Base-by-base conservation (phyloP, 2,888 invertebrate species). In the Cheilosia scutellata region DNA sequence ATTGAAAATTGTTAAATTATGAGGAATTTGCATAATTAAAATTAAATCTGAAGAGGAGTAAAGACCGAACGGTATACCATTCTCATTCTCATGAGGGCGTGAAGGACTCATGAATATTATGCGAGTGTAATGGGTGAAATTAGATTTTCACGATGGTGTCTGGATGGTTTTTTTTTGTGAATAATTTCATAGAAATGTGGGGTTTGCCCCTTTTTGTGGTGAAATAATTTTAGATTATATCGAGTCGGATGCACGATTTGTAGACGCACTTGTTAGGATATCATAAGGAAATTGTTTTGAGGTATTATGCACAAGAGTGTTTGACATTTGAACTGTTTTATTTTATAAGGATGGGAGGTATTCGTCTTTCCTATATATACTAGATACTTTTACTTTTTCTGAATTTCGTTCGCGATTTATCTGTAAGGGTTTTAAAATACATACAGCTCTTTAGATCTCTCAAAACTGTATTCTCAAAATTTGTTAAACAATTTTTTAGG, bases 1-100 rank as follows among this genome's bases (percentile, higher is more conserved):
- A 87, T 87, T 86, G 86, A 87, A 87, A 86, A 87, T 87, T 86
- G 82, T 87, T 87, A 87, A 87, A 88, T 87, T 84, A 87, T 87
- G 79, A 82, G 79, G 78, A 83, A 87, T 84, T 84, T 88, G 84
- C 88, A 88, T 87, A 84, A 86, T 86, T 86, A 86, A 86, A 86
- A 80, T 86, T 71, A 82, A 86, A 86, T 86, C 82, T 77, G 82
- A 86, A 75, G 74, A 63, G 31, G 63, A 75, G 62, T 66, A 70
- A 79, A 76, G 80, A 74, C 74, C 74, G 66, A 63, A 62, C 65
- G 58, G 53, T 71, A 55, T 37, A 20, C 20, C 70, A 42, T 40
- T 55, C 47, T 65, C 70, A 49, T 74, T 72, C 27, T 51, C 51
- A 13, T 37, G 47, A 47, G 62, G 65, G 82, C 82, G 86, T 72